Base-by-base conservation (phyloP, 2,888 invertebrate species). In the Drosophila monieri region DNA sequence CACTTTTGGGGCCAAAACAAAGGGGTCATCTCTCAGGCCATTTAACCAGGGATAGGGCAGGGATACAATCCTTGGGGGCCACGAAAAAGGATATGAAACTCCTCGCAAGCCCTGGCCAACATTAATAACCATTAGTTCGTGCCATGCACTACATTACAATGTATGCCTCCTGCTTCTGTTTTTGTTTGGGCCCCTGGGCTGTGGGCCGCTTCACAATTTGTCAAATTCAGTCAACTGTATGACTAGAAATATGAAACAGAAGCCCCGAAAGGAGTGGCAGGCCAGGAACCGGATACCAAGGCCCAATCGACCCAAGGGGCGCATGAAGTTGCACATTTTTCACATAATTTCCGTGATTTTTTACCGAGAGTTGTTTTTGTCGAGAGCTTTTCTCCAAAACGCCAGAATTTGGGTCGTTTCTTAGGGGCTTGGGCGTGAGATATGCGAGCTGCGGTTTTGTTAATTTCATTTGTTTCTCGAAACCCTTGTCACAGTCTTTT, bases 281-380 rank as follows among this genome's bases (percentile, higher is more conserved):
- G 48, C 47, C 47, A 35, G 32, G 47, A 53, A 55, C 6, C 44
- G 27, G 46, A 64, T 58, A 53, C 76, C 43, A 49, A 49, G 62
- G 18, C 51, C 49, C 62, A 62, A 49, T 61, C 62, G 43, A 23
- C 46, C 39, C 15, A 51, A 48, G 41, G 37, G 70, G 66, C 74
- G 85, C 75, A 80, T 78, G 68, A 75, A 80, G 81, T 80, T 80
- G 80, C 78, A 80, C 78, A 87, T 87, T 85, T 86, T 83, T 81
- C 74, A 79, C 77, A 85, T 78, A 48, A 78, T 84, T 77, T 80
- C 70, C 65, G 60, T 32, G 76, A 69, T 81, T 76, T 41, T 49
- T 58, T 67, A 53, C 72, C 21, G 4, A 23, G 5, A 41, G 8
- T 3, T 52, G 41, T 4, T 10, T 39, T 12, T 18, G 18, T n/a